A percentile compares a stretch with the other conserved stretches of the same genome.
Evolutionary conservation across 2,888 invertebrate genomes (phyloP).

Genomic region (Papilio elwesi): DNA sequence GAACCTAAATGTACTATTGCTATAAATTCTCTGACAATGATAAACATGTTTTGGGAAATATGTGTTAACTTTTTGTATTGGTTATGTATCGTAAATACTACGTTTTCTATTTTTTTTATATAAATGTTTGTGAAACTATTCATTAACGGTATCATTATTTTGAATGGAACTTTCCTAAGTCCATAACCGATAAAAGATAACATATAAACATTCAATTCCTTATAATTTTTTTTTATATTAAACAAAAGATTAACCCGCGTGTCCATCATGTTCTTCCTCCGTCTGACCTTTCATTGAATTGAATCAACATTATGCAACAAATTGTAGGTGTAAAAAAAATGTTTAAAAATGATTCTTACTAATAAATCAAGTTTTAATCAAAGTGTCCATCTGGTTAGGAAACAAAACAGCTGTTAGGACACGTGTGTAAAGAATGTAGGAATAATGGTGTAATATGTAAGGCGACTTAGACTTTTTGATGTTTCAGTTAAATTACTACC

Average conservation of each 20-base stretch:
- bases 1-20: too few relatives aligned
- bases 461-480: slow-evolving; percentile 21
- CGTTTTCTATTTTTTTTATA: too few relatives aligned
- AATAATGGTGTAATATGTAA: slow-evolving; percentile 36
- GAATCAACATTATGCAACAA: slow-evolving; percentile 1
- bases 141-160: too few relatives aligned
- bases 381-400: neutral
- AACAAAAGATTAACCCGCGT: slow-evolving; percentile 6
- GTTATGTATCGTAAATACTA: too few relatives aligned
- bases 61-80: too few relatives aligned
- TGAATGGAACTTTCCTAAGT: slow-evolving; percentile 8
- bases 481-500: neutral
- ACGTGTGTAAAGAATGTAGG: slow-evolving; percentile 17
- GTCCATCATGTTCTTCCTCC: slow-evolving; percentile 6
- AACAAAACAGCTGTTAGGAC: slow-evolving; percentile 16
- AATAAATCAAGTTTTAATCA: neutral
- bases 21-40: too few relatives aligned
- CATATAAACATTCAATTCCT: neutral
- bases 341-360: neutral
- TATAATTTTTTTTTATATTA: neutral
- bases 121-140: too few relatives aligned
- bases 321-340: neutral
- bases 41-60: too few relatives aligned
- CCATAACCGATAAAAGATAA: slow-evolving; percentile 11
- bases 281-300: slow-evolving; percentile 19